These are phyloP conservation scores for Pyralis farinalis DNA, from an alignment of 2,888 invertebrate species.

Conservation along the genomic window DNA sequence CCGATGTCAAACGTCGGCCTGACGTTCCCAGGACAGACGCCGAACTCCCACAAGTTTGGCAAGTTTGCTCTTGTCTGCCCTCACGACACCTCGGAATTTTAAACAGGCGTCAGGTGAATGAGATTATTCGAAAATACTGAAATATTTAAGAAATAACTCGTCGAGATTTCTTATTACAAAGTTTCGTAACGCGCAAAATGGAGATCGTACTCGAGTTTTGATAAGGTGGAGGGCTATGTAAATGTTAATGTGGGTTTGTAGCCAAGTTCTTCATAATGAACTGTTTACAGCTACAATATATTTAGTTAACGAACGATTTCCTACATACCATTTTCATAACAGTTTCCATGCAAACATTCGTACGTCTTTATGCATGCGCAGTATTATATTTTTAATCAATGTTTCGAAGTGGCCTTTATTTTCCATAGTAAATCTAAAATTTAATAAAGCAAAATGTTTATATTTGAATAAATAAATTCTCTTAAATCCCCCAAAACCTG, in stretches of 20 bases:
- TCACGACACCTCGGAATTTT: constrained; percentile 62
- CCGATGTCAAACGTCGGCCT: constrained; percentile 47
- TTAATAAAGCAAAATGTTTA: too few relatives aligned
- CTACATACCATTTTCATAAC: too few relatives aligned
- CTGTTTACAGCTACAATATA: too few relatives aligned
- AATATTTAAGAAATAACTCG: constrained; percentile 53
- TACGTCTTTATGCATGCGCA: too few relatives aligned
- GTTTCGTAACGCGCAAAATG: constrained; percentile 25
- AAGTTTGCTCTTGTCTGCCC: constrained; percentile 47
- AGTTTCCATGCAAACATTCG: too few relatives aligned
- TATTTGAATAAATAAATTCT: too few relatives aligned
- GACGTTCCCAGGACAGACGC: constrained; percentile 42
- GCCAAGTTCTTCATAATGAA: constrained; percentile 13
- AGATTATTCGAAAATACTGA: constrained; percentile 52
- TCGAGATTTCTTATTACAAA: constrained; percentile 45
- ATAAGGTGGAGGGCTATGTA: constrained; percentile 18
- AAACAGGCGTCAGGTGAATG: constrained; percentile 63
- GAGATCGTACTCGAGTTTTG: constrained; percentile 18
- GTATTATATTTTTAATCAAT: too few relatives aligned
- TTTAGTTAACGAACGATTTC: too few relatives aligned
- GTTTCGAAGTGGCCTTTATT: too few relatives aligned
- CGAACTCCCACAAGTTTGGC: constrained; percentile 41
- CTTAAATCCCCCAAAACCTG: too few relatives aligned
- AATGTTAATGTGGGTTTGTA: constrained; percentile 16
- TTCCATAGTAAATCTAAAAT: too few relatives aligned